phyloP scores from a whole-genome alignment of 2,888 invertebrate species.

The Capitulum mitella region DNA sequence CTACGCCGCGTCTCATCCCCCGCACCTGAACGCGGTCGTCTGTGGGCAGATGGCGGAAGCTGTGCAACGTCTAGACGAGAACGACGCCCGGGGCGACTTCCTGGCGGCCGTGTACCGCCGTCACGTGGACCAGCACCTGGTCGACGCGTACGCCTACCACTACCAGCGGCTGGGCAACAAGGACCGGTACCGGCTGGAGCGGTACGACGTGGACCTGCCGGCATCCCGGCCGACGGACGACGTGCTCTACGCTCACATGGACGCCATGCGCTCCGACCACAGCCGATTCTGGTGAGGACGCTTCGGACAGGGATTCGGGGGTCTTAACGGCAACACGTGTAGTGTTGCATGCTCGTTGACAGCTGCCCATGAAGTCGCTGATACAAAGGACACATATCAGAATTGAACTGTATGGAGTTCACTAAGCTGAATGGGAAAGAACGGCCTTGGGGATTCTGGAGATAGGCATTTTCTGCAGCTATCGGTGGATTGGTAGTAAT shows the following conservation, averaged over 20 bases:
- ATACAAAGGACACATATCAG: no score
- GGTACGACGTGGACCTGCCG: conserved; percentile 39
- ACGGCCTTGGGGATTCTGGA: no score
- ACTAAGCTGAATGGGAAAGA: no score
- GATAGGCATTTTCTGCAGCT: no score
- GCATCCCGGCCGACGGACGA: conserved; percentile 39
- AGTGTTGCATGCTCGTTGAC: no score
- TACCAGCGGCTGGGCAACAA: conserved; percentile 33
- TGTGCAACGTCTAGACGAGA: conserved; percentile 36
- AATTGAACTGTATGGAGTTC: no score
- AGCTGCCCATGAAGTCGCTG: no score
- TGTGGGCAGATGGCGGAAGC: conserved; percentile 28
- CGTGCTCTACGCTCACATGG: conserved; percentile 39
- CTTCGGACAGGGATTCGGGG: no score
- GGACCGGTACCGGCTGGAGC: conserved; percentile 37
- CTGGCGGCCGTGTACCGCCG: conserved; percentile 41
- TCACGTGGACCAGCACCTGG: conserved; percentile 39
- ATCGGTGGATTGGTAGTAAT: no score
- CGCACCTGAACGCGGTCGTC: no score
- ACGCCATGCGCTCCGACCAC: conserved; percentile 43
- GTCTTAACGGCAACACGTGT: no score
- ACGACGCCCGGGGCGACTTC: conserved; percentile 41
- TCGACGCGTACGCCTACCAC: conserved; percentile 35
- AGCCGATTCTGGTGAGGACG: conserved; percentile 41
- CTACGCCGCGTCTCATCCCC: no score